Evolutionary conservation across 2,888 invertebrate species (phyloP).

Genomic region (Microplitis deprimator): DNA sequence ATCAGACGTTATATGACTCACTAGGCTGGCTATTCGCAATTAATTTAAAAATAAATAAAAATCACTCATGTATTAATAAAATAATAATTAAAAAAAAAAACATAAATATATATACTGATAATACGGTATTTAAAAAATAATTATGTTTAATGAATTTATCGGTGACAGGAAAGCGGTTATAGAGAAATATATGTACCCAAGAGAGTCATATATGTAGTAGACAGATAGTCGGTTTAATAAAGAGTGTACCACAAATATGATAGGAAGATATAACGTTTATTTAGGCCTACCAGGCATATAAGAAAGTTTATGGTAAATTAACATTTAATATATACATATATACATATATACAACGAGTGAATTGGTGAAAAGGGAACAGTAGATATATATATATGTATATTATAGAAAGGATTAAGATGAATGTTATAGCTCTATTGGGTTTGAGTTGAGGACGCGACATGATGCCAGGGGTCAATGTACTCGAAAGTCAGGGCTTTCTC

Average conservation of each 20-base stretch:
- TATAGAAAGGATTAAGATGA: slow-evolving; percentile 19
- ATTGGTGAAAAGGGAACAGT: background rate
- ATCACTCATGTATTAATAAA: background rate
- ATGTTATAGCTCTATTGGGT: slow-evolving; percentile 14
- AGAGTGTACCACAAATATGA: background rate
- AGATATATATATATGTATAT: background rate
- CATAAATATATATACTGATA: background rate
- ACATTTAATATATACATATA: slow-evolving; percentile 13
- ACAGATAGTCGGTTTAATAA: background rate
- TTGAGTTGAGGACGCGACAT: slow-evolving; percentile 43
- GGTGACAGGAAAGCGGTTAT: too few relatives aligned
- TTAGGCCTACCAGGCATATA: background rate
- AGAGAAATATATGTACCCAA: too few relatives aligned
- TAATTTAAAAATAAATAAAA: background rate
- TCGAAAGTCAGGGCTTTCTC: slow-evolving; percentile 68
- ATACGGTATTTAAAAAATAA: background rate
- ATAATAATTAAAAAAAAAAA: background rate
- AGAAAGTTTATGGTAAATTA: slow-evolving; percentile 4
- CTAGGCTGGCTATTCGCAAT: background rate
- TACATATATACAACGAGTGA: background rate
- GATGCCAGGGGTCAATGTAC: slow-evolving; percentile 61
- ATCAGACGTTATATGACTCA: slow-evolving; percentile 1
- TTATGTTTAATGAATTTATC: too few relatives aligned
- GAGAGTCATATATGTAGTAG: too few relatives aligned
- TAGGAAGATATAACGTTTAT: background rate